Conservation (phyloP, 2,888 invertebrate genomes). For the Liopterus haemorrhoidalis region DNA sequence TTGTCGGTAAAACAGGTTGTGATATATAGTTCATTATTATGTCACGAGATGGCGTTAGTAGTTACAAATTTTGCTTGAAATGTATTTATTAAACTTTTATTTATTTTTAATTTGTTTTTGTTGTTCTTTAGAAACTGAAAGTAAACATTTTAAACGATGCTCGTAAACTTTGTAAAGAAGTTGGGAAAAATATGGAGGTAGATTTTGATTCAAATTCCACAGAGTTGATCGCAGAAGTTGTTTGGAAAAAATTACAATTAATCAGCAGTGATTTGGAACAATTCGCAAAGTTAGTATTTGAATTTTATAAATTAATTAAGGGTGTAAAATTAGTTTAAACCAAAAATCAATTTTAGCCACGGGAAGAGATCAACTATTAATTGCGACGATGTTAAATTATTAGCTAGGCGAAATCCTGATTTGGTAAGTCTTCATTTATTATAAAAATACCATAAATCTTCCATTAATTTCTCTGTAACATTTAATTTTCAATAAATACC, state of each 20-base stretch:
- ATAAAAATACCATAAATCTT: too few relatives aligned
- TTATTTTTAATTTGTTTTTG: slow-evolving; percentile 4
- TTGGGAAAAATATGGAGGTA: slow-evolving; percentile 48
- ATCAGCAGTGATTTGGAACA: slow-evolving; percentile 58
- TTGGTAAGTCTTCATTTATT: slow-evolving; percentile 47
- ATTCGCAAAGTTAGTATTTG: slow-evolving; percentile 55
- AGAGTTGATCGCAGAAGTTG: slow-evolving; percentile 56
- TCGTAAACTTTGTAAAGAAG: slow-evolving; percentile 52
- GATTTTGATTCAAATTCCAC: slow-evolving; percentile 52
- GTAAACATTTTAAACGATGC: slow-evolving; percentile 53
- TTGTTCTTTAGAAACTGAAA: slow-evolving; percentile 51
- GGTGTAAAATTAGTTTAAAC: slow-evolving; percentile 4
- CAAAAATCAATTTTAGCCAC: slow-evolving; percentile 49
- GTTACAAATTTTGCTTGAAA: slow-evolving; percentile 2
- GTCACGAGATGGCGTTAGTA: neutral
- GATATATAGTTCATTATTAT: too few relatives aligned
- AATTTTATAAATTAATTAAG: neutral
- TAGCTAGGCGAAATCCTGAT: slow-evolving; percentile 56
- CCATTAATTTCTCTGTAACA: too few relatives aligned
- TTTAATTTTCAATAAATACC: too few relatives aligned
- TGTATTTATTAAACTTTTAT: too few relatives aligned
- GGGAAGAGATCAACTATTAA: slow-evolving; percentile 58
- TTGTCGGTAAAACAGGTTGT: too few relatives aligned
- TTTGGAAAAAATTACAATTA: slow-evolving; percentile 52
- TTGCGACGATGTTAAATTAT: slow-evolving; percentile 58